Base-by-base conservation (phyloP, 2,113 vertebrate genomes). In the Motacilla alba region DNA sequence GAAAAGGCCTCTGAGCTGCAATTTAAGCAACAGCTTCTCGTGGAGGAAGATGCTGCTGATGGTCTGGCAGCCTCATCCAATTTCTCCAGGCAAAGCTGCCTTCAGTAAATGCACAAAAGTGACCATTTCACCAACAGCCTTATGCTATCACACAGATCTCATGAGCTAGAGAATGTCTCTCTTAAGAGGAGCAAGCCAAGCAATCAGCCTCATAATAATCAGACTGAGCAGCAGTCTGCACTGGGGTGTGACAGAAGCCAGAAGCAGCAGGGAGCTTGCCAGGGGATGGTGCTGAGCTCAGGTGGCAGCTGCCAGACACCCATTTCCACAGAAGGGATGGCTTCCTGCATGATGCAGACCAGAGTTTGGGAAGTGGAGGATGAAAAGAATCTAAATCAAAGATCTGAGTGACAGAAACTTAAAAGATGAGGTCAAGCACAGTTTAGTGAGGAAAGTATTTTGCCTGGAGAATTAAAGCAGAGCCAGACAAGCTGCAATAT, bases 401-500 rank as follows among this genome's bases (percentile, higher is more conserved):
- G 60, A 70, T 16, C 2, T 77, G 72, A 55, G 39, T 44, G 79
- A 86, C 43, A 86, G 60, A 89, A 91, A 69, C 13, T 74, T 67
- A 21, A 52, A 69, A 89, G 68, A 68, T 26, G 43, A 89, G 83
- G 87, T 92, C 74, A 92, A 90, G 56, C 28, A 91, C 52, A 87
- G 93, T 81, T 91, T 88, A 94, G 53, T 12, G 12, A 73, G 77
- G 63, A 74, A 73, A 94, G 27, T 64, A 87, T 91, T 95, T 90
- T 92, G 88, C 80, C 88, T 83, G 86, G 58, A 94, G 79, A 93
- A 94, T 53, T 53, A 87, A 92, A 90, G 81, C 69, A 91, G 82
- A 97, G 74, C 90, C 72, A 95, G 81, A 96, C 94, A 97, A 97
- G 96, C 75, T 93, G 86, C 80, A 96, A 83, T 80, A 24, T 30